Conservation (phyloP, 2,888 invertebrate species). For the Sisyra nigra region DNA sequence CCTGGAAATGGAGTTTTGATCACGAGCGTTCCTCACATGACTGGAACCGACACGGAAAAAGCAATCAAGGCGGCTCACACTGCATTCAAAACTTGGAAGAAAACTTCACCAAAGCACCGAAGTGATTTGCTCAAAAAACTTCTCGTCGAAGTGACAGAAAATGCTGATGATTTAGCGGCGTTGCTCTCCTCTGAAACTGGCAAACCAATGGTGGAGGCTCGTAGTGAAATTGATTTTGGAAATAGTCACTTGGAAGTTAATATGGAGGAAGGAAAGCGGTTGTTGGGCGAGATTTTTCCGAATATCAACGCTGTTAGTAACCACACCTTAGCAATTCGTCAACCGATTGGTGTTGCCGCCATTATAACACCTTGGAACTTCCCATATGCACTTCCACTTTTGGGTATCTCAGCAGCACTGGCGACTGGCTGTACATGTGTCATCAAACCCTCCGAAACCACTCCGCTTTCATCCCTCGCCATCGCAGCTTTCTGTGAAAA, state of each 20-base stretch:
- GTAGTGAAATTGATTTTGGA: conserved; percentile 71
- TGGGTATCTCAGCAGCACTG: conserved; percentile 79
- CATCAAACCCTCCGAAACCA: not conserved
- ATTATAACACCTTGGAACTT: conserved; percentile 85
- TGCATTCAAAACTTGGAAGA: conserved; percentile 57
- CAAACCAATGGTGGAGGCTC: conserved; percentile 68
- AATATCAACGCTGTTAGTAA: conserved; percentile 54
- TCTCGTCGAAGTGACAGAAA: conserved; percentile 50
- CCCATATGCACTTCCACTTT: conserved; percentile 86
- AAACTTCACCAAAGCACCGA: conserved; percentile 53
- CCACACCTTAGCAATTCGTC: conserved; percentile 37
- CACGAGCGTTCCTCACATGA: conserved; percentile 62
- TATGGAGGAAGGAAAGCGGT: conserved; percentile 71
- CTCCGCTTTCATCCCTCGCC: not conserved
- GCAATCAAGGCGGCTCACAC: conserved; percentile 54
- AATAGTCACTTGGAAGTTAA: conserved; percentile 84
- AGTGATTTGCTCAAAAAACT: conserved; percentile 47
- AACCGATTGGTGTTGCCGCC: conserved; percentile 80
- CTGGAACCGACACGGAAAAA: conserved; percentile 41
- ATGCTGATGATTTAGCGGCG: conserved; percentile 52
- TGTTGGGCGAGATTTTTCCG: conserved; percentile 56
- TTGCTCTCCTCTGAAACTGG: conserved; percentile 67
- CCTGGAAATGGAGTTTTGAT: conserved; percentile 55
- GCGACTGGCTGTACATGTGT: conserved; percentile 27
- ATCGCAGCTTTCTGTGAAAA: not conserved